These are phyloP conservation scores for Hylia prasina DNA, from an alignment of 2,113 vertebrate species.

Conservation along the genomic window DNA sequence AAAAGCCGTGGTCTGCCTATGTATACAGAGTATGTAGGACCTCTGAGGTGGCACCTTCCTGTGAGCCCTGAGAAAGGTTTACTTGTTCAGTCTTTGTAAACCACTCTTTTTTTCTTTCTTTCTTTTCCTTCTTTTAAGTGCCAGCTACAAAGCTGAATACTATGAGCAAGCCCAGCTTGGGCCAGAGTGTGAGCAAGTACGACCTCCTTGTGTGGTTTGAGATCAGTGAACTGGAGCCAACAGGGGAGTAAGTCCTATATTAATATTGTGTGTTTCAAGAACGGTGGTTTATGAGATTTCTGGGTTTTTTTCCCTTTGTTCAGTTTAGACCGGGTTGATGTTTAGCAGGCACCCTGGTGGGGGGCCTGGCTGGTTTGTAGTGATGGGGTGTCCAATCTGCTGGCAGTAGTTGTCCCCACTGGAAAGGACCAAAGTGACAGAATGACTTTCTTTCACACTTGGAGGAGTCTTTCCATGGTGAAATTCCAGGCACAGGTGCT, in stretches of 20 bases:
- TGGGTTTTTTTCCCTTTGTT: background rate
- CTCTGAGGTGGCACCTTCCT: background rate
- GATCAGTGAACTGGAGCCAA: slow-evolving; percentile 97
- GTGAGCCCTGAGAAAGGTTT: background rate
- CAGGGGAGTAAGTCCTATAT: slow-evolving; percentile 89
- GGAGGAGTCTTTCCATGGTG: background rate
- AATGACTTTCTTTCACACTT: background rate
- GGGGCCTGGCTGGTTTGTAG: background rate
- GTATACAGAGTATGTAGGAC: background rate
- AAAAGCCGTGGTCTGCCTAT: background rate
- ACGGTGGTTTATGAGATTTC: background rate
- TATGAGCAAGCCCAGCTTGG: slow-evolving; percentile 91
- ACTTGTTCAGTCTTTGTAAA: background rate
- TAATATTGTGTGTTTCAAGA: background rate
- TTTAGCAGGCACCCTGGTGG: background rate
- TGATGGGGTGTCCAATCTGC: background rate
- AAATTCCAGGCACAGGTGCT: background rate
- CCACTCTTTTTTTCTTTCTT: background rate
- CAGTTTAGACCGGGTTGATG: background rate
- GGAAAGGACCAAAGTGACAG: background rate
- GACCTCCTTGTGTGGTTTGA: slow-evolving; percentile 98
- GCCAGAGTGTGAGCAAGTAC: slow-evolving; percentile 97
- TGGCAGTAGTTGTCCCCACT: background rate
- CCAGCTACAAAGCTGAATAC: slow-evolving; percentile 95
- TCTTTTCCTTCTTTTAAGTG: slow-evolving; percentile 71